Conservation (phyloP, 2,113 vertebrate species). For the Phodopus roborovskii region DNA sequence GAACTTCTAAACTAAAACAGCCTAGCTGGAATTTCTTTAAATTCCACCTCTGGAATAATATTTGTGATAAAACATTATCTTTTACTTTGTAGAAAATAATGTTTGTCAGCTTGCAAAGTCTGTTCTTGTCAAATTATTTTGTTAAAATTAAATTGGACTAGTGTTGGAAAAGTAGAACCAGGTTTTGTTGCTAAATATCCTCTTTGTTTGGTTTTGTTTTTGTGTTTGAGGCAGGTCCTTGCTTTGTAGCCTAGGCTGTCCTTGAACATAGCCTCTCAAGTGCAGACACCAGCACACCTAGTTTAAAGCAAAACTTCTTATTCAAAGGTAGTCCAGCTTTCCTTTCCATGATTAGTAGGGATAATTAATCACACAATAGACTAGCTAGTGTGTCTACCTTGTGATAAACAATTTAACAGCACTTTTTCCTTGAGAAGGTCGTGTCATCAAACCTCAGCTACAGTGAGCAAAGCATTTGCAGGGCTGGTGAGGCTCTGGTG, state of each 20-base stretch:
- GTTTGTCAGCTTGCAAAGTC: slow-evolving; percentile 52
- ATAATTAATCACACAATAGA: slow-evolving; percentile 7
- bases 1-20: slow-evolving; percentile 36
- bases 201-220: not conserved
- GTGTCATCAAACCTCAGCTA: not conserved
- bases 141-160: slow-evolving; percentile 47
- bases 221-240: not conserved
- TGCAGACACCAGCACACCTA: not conserved
- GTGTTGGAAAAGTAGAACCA: slow-evolving; percentile 52
- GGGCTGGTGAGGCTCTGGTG: not conserved
- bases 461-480: not conserved
- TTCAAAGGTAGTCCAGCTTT: slow-evolving; percentile 43
- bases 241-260: not conserved
- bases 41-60: slow-evolving; percentile 65
- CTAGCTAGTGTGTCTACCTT: not conserved
- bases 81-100: slow-evolving; percentile 47
- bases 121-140: slow-evolving; percentile 58
- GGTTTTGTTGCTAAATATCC: slow-evolving; percentile 20
- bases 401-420: slow-evolving; percentile 46
- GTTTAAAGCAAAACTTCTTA: not conserved
- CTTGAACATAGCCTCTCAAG: not conserved
- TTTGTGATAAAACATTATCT: slow-evolving; percentile 56
- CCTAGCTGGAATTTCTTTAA: slow-evolving; percentile 65
- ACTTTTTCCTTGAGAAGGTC: slow-evolving; percentile 47
- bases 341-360: not conserved